Evolutionary conservation across 2,113 vertebrate species (phyloP).

Genomic region (Chaetodon trifascialis): DNA sequence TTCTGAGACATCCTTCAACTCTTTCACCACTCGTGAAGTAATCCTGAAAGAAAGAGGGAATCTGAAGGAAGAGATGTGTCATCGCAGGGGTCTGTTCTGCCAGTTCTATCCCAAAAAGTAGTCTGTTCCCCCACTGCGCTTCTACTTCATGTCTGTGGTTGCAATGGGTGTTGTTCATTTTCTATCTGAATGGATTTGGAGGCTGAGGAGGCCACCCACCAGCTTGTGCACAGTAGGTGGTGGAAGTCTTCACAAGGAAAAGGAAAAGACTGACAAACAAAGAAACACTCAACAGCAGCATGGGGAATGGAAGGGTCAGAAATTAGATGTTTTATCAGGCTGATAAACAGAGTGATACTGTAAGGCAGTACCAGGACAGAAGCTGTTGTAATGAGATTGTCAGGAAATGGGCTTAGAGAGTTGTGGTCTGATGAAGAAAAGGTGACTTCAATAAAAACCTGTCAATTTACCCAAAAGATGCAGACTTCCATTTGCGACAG

Average conservation of each 20-base stretch:
- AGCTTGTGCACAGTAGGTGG: constrained; percentile 31
- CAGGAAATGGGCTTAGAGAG: constrained; percentile 12
- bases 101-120: constrained; percentile 22
- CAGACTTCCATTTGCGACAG: constrained; percentile 85
- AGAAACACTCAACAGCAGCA: constrained; percentile 33
- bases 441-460: constrained; percentile 44
- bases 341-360: constrained; percentile 9
- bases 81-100: constrained; percentile 23
- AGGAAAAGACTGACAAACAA: constrained; percentile 34
- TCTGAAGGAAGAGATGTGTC: background rate
- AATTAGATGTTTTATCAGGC: constrained; percentile 9
- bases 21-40: background rate
- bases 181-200: constrained; percentile 61
- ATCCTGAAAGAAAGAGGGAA: background rate
- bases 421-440: constrained; percentile 26
- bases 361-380: background rate
- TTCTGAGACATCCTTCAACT: constrained; percentile 21
- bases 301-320: constrained; percentile 28
- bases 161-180: constrained; percentile 66
- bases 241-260: constrained; percentile 45
- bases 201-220: constrained; percentile 55
- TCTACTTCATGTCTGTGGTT: constrained; percentile 32
- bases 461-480: constrained; percentile 84
- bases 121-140: constrained; percentile 12
- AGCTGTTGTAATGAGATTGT: constrained; percentile 28